Evolutionary conservation across 2,888 invertebrate species (phyloP), one percentile per base, ranked within the genome.

Genomic region (Nephrocerus scutellatus): DNA sequence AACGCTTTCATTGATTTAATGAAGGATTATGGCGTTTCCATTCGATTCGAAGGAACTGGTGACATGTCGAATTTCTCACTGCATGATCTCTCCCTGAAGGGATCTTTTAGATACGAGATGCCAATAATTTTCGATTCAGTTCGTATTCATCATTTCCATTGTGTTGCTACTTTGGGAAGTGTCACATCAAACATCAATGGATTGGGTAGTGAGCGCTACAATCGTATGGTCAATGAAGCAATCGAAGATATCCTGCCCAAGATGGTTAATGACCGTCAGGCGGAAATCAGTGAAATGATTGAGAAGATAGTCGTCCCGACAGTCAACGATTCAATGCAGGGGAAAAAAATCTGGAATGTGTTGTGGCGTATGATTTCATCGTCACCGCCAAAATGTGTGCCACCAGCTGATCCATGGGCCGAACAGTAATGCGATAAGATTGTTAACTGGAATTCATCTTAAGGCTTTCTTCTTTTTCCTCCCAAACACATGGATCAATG

Each of bases 81-180:
- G 33, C 43, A 59, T 12, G 48, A 63, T 46, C 52, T 65, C 0
- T 53, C 50, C 4, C 39, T 65, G 9, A 30, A 55, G 32, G 65
- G 65, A 4, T 45, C 54, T 23, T 62, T 65, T 48, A 62, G 62
- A 35, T 65, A 64, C 39, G 64, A 56, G 47, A 54, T 61, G 53
- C 63, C 63, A 25, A 39, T 57, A 26, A 32, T 64, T 6, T 57
- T 54, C 16, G 63, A 64, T 16, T 61, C 61, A 20, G 54, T 60
- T 19, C 57, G 56, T 48, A 62, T 64, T 36, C 62, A 55, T 36
- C 61, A 63, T 2, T 63, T 63, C 35, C 30, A 58, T n/a, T 41
- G 51, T 21, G 40, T 43, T 5, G 50, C 66, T 2, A 35, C 38
- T 1, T 36, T 66, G 32, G 63, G 59, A 2, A 50, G 56, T 18